Percentiles rank a stretch among this genome's conserved stretches.
phyloP scores from a whole-genome alignment of 2,113 vertebrate genomes.

The Anolis carolinensis region DNA sequence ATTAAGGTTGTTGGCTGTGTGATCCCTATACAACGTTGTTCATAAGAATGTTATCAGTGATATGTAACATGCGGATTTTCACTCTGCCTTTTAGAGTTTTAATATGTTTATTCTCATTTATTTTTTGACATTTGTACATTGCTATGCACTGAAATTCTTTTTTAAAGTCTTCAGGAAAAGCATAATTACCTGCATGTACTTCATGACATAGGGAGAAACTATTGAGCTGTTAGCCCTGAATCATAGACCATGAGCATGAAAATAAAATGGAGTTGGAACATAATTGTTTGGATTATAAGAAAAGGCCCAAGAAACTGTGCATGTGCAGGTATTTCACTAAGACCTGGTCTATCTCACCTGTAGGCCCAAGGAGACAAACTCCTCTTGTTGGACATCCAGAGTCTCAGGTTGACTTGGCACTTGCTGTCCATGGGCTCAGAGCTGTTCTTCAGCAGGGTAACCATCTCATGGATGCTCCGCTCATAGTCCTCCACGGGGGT shows the following conservation, averaged over 20 bases:
- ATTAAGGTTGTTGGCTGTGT: not conserved
- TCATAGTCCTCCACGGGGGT: slow-evolving; percentile 80
- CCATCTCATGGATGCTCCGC: slow-evolving; percentile 82
- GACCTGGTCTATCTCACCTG: slow-evolving; percentile 70
- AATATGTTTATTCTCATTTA: not conserved
- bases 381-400: slow-evolving; percentile 85
- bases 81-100: not conserved
- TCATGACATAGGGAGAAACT: not conserved
- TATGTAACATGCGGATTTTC: too few relatives aligned
- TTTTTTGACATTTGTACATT: not conserved
- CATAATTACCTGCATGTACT: not conserved
- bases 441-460: slow-evolving; percentile 80
- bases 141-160: not conserved
- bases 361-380: slow-evolving; percentile 87
- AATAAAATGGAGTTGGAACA: not conserved
- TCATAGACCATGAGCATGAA: too few relatives aligned
- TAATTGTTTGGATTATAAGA: not conserved
- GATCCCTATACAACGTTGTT: too few relatives aligned
- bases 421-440: slow-evolving; percentile 74
- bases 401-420: slow-evolving; percentile 83
- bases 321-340: not conserved
- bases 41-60: too few relatives aligned
- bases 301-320: not conserved
- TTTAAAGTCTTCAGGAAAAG: not conserved
- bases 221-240: not conserved